These are phyloP conservation scores for Tribolium freemani DNA, from an alignment of 2,888 invertebrate genomes.

Conservation along the genomic window DNA sequence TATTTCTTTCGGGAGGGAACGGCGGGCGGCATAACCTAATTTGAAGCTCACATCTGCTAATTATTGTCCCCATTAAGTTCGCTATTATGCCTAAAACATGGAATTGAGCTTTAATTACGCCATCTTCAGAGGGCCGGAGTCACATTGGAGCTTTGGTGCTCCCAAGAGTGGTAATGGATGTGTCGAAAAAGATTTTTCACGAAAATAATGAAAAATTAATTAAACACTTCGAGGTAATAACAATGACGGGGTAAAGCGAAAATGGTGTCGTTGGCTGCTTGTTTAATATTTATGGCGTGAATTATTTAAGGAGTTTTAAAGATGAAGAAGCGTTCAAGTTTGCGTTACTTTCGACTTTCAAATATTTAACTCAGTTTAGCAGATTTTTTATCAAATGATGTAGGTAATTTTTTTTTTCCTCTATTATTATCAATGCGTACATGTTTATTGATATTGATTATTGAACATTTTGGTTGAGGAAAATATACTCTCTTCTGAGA, in stretches of 20 bases:
- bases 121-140: conserved; percentile 1
- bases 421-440: too few relatives aligned
- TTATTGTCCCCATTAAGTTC: conserved; percentile 25
- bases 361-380: background rate
- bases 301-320: background rate
- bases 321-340: background rate
- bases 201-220: background rate
- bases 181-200: background rate
- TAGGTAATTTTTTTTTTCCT: too few relatives aligned
- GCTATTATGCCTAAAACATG: conserved; percentile 22
- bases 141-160: conserved; percentile 5
- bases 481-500: background rate
- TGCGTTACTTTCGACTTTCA: background rate
- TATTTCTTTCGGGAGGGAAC: background rate
- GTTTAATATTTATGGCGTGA: conserved; percentile 1
- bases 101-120: conserved; percentile 12
- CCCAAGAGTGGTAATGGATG: background rate
- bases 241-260: conserved; percentile 7
- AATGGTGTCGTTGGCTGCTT: background rate
- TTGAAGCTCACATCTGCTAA: conserved; percentile 14
- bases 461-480: background rate
- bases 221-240: conserved; percentile 1
- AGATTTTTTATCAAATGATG: too few relatives aligned
- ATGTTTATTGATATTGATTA: background rate
- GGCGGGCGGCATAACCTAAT: background rate